Base-by-base conservation (phyloP, 2,888 invertebrate genomes). In the Cerastis rubricosa region DNA sequence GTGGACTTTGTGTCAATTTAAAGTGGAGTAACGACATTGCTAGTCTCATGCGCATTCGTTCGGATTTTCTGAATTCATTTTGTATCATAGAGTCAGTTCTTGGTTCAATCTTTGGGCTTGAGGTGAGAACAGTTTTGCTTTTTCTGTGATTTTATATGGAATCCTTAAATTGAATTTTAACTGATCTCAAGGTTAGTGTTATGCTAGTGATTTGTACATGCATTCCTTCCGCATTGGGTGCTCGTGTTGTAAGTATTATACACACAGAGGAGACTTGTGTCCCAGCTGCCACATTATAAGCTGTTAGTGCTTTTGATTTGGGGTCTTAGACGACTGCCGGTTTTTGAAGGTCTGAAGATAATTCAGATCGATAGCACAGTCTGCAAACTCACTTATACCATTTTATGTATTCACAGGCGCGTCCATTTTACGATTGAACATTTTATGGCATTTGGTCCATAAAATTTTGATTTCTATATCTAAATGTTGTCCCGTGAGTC, bases 391-490 rank as follows among this genome's bases (percentile, higher is more conserved):
- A 69, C 68, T 74, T 75, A 83, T 59, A 82, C 59, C 87, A 85
- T 85, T 92, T 93, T 92, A 92, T 90, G 90, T 90, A 91, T 93
- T 90, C 92, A 73, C 70, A 88, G 91, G 89, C 90, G 90, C 89
- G 90, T 85, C 88, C 78, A 81, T 85, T 93, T 93, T 92, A 93
- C 89, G 90, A 91, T 72, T 81, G 74, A 81, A 86, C 83, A 88
- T 88, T 90, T 93, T 92, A 93, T 92, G 85, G 90, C 91, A 87
- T 89, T 89, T 84, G 85, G 89, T 81, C 89, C 91, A 91, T 93
- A 93, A 93, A 92, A 89, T 83, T 80, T 87, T 87, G 93, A 93
- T 93, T 92, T 90, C 88, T 80, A 93, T 93, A 92, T 90, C 83
- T 87, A 87, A 89, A 88, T 83, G 85, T 81, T 89, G 89, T 89